Conservation (phyloP, 2,797 vertebrate genomes). For the Artibeus lituratus region DNA sequence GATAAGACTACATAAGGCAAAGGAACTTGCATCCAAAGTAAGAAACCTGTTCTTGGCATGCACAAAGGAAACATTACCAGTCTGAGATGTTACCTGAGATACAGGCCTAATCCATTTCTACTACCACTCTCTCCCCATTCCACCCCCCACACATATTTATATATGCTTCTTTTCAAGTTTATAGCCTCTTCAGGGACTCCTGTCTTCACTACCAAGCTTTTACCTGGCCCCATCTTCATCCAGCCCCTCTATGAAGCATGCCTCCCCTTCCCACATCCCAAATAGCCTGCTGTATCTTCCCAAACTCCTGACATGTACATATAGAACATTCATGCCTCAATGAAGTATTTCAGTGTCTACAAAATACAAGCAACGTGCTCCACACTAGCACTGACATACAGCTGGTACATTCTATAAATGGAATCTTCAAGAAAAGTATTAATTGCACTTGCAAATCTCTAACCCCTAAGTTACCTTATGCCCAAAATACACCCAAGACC, state of each 20-base stretch:
- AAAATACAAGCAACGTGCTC: conserved; percentile 51
- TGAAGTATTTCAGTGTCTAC: conserved; percentile 59
- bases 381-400: conserved; percentile 52
- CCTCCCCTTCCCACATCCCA: too few relatives aligned
- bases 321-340: conserved; percentile 37
- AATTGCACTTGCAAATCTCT: conserved; percentile 80
- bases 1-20: not conserved
- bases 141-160: not conserved
- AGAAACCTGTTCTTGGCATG: not conserved
- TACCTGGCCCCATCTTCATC: fast-evolving
- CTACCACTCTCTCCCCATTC: not conserved
- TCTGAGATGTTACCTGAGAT: not conserved
- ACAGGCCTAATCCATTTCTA: not conserved
- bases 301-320: not conserved
- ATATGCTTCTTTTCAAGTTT: not conserved
- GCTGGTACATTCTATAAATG: conserved; percentile 77
- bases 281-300: not conserved
- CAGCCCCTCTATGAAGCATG: not conserved
- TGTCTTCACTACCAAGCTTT: not conserved
- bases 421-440: conserved; percentile 68
- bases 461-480: conserved; percentile 83
- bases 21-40: not conserved
- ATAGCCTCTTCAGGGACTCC: not conserved
- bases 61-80: not conserved
- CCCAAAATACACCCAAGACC: conserved; percentile 81